Percentiles rank a stretch among this genome's conserved stretches.
Evolutionary conservation across 2,888 invertebrate genomes (phyloP).

Genomic region (Mongoloraphidia duomilia): DNA sequence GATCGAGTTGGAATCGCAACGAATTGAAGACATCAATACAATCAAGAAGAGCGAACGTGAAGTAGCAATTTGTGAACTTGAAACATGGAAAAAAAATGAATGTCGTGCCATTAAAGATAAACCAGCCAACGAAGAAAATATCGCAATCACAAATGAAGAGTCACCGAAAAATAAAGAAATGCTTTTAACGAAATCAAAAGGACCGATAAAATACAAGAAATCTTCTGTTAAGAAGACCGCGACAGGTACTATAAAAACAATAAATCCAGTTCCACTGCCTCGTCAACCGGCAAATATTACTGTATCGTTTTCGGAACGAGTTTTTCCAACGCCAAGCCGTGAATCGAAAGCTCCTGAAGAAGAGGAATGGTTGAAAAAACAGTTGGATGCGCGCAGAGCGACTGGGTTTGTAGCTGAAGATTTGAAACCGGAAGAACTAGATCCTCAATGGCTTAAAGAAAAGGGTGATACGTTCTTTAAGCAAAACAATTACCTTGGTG

Average conservation of each 20-base stretch:
- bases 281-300: slow-evolving; percentile 43
- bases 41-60: slow-evolving; percentile 45
- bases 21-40: slow-evolving; percentile 44
- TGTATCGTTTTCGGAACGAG: slow-evolving; percentile 57
- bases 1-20: slow-evolving; percentile 40
- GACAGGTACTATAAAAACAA: slow-evolving; percentile 23
- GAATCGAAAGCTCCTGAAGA: slow-evolving; percentile 58
- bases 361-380: slow-evolving; percentile 66
- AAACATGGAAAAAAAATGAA: slow-evolving; percentile 35
- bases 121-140: slow-evolving; percentile 16
- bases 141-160: slow-evolving; percentile 26
- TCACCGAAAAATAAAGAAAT: slow-evolving; percentile 26
- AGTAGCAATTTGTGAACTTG: slow-evolving; percentile 49
- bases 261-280: slow-evolving; percentile 35
- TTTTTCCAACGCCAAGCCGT: slow-evolving; percentile 68
- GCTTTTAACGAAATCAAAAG: slow-evolving; percentile 11
- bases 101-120: slow-evolving; percentile 15
- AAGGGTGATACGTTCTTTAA: slow-evolving; percentile 70
- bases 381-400: slow-evolving; percentile 54
- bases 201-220: slow-evolving; percentile 19
- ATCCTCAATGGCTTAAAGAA: slow-evolving; percentile 66
- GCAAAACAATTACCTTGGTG: slow-evolving; percentile 59
- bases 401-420: slow-evolving; percentile 59
- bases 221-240: slow-evolving; percentile 16
- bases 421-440: slow-evolving; percentile 62